Evolutionary conservation across 1,140 invertebrate species (phyloP).

Genomic region (Halotydeus destructor): DNA sequence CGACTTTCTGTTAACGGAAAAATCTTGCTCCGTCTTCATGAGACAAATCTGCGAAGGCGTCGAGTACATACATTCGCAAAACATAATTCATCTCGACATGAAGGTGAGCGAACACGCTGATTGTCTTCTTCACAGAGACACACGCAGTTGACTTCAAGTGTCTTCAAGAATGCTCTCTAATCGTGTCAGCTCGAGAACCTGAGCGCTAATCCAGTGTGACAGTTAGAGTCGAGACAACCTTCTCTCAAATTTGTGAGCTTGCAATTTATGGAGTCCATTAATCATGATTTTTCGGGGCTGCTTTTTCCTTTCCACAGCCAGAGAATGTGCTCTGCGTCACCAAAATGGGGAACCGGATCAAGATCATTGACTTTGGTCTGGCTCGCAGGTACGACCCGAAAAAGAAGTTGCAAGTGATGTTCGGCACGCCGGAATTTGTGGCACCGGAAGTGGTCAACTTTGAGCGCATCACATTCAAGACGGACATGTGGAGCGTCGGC

Average conservation of each 20-base stretch:
- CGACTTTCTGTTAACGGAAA: slow-evolving; percentile 86
- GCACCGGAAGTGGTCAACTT: slow-evolving; percentile 97
- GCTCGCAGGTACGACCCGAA: slow-evolving; percentile 73
- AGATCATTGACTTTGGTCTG: slow-evolving; percentile 92
- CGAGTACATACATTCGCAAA: slow-evolving; percentile 84
- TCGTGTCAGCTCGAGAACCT: too few relatives aligned
- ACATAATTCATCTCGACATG: slow-evolving; percentile 82
- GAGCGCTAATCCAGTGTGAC: too few relatives aligned
- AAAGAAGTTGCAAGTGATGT: slow-evolving; percentile 58
- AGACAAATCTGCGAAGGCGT: slow-evolving; percentile 92
- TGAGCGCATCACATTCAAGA: slow-evolving; percentile 31
- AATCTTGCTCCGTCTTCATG: slow-evolving; percentile 83
- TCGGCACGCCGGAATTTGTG: slow-evolving; percentile 96
- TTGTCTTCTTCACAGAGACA: background rate
- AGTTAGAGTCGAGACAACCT: too few relatives aligned
- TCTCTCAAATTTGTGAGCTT: too few relatives aligned
- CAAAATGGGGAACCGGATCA: slow-evolving; percentile 82
- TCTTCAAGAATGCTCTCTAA: background rate
- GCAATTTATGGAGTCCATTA: too few relatives aligned
- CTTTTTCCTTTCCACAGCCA: slow-evolving; percentile 94
- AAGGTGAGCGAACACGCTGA: slow-evolving; percentile 16
- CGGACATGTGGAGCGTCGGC: slow-evolving; percentile 95
- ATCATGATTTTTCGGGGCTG: too few relatives aligned
- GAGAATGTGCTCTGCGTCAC: slow-evolving; percentile 93
- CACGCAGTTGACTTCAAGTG: background rate